A percentile compares a stretch with the other conserved stretches of the same genome.
These are phyloP conservation scores for Liparis tanakae DNA, from an alignment of 2,797 vertebrate genomes.

Conservation along the genomic window DNA sequence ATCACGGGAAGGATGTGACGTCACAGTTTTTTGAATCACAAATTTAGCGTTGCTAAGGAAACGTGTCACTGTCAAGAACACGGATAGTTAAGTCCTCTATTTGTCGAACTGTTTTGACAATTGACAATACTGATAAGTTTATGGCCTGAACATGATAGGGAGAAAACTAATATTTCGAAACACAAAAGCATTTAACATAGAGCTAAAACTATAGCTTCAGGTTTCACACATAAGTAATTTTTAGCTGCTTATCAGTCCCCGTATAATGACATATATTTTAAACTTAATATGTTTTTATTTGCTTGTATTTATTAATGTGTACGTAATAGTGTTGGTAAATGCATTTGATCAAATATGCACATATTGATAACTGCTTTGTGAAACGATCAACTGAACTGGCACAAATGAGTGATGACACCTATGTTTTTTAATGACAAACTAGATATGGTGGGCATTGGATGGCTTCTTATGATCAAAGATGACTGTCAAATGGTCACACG, in stretches of 20 bases:
- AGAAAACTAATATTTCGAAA: not conserved
- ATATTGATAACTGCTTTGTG: not conserved
- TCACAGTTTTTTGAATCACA: conserved; percentile 76
- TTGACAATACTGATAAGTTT: not conserved
- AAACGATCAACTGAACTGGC: not conserved
- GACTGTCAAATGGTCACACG: not conserved
- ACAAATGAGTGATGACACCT: not conserved
- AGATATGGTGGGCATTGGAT: not conserved
- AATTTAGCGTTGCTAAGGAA: conserved; percentile 75
- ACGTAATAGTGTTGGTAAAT: not conserved
- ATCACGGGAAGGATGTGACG: conserved; percentile 76
- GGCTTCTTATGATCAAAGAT: not conserved
- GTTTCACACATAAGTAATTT: not conserved
- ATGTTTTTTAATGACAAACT: not conserved
- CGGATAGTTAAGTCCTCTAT: not conserved
- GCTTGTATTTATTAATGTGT: too few relatives aligned
- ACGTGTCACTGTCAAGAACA: conserved; percentile 40
- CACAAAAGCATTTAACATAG: not conserved
- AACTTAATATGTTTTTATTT: not conserved
- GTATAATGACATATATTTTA: not conserved
- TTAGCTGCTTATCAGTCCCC: not conserved
- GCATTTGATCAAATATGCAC: not conserved
- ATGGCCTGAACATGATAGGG: not conserved
- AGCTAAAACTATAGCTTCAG: not conserved
- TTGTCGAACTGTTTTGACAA: too few relatives aligned